A percentile compares a stretch with the other conserved stretches of the same genome.
These are phyloP conservation scores for Tetheella fluctuosa DNA, from an alignment of 2,888 invertebrate genomes.

Conservation along the genomic window DNA sequence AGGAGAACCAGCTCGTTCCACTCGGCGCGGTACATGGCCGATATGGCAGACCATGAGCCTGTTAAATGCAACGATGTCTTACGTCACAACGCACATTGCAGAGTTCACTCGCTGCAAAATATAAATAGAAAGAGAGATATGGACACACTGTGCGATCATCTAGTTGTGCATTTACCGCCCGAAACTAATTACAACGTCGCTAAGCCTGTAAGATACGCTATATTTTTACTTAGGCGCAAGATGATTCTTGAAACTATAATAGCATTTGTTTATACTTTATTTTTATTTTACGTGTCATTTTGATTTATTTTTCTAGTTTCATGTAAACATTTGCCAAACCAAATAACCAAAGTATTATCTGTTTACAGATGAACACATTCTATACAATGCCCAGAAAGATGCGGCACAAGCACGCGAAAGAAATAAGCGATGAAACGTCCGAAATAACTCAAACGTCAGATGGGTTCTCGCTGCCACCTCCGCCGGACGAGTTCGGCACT, in stretches of 20 bases:
- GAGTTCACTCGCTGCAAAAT: conserved; percentile 76
- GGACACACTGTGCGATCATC: conserved; percentile 72
- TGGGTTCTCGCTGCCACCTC: conserved; percentile 76
- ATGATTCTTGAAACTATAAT: no score
- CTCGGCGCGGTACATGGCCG: conserved; percentile 67
- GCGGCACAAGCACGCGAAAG: conserved; percentile 66
- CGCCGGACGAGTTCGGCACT: conserved; percentile 75
- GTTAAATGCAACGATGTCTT: conserved; percentile 50
- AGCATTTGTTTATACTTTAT: no score
- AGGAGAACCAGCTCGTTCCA: conserved; percentile 73
- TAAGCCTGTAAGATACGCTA: conserved; percentile 58
- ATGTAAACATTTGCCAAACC: no score
- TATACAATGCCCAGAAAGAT: conserved; percentile 79
- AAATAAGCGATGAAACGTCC: conserved; percentile 71
- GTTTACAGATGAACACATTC: conserved; percentile 75
- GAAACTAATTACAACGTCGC: conserved; percentile 69
- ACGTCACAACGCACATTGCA: conserved; percentile 58
- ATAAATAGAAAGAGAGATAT: conserved; percentile 69
- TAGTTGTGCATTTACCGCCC: conserved; percentile 71
- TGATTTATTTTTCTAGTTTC: background rate
- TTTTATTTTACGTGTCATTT: no score
- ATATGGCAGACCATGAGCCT: conserved; percentile 53
- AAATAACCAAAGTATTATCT: background rate
- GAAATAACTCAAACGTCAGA: conserved; percentile 76
- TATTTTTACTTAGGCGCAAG: no score